Percentiles rank a stretch among this genome's conserved stretches.
phyloP scores from a whole-genome alignment of 2,797 vertebrate genomes.

The Cossypha dichroa region DNA sequence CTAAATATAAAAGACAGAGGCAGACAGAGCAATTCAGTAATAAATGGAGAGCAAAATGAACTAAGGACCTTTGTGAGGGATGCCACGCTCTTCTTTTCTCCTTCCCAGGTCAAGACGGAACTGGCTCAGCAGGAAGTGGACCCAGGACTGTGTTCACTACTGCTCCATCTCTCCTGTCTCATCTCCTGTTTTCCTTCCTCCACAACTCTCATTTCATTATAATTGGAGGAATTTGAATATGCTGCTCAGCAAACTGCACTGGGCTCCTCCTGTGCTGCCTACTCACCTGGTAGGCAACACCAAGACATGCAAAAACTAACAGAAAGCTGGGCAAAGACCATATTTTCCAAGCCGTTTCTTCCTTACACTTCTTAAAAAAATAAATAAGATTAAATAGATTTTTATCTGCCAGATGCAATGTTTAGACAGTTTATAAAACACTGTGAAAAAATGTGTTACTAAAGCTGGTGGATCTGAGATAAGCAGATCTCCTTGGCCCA shows the following conservation, averaged over 20 bases:
- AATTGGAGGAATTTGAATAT: background rate
- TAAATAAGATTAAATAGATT: background rate
- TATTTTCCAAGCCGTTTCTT: background rate
- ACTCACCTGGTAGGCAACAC: background rate
- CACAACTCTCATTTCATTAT: background rate
- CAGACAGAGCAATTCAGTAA: background rate
- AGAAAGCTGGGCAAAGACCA: background rate
- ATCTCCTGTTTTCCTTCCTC: background rate
- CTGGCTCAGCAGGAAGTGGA: background rate
- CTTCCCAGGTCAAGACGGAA: background rate
- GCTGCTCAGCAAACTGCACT: background rate
- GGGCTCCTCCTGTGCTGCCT: background rate
- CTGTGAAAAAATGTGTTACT: background rate
- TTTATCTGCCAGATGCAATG: background rate
- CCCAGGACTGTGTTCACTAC: background rate
- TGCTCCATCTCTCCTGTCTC: background rate
- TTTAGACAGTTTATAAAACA: background rate
- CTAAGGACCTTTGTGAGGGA: background rate
- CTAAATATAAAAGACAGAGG: background rate
- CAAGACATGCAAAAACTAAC: fast-evolving
- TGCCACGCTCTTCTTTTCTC: background rate
- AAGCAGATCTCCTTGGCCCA: slow-evolving; percentile 4
- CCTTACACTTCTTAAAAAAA: background rate
- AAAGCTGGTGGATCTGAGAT: background rate
- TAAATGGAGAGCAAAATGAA: background rate